Conservation (phyloP, 2,888 invertebrate genomes). For the Ptychoptera albimana region DNA sequence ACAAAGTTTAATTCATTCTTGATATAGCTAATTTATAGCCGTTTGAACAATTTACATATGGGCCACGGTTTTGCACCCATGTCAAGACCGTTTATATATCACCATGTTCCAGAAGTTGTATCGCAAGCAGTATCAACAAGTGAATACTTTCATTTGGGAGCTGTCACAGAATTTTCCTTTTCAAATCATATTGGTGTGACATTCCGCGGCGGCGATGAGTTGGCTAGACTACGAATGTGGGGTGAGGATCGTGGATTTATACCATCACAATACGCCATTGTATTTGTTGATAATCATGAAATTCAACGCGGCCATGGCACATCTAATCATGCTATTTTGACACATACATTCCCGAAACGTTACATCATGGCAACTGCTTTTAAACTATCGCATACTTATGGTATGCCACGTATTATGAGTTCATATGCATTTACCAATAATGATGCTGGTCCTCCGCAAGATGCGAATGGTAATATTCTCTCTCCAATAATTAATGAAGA, state of each 20-base stretch:
- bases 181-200: not conserved
- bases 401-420: constrained; percentile 61
- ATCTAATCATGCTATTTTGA: constrained; percentile 35
- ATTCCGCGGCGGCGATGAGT: not conserved
- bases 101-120: constrained; percentile 39
- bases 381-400: constrained; percentile 59
- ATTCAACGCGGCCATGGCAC: constrained; percentile 58
- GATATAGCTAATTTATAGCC: constrained; percentile 30
- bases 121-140: constrained; percentile 14
- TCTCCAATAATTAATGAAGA: constrained; percentile 43
- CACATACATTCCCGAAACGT: constrained; percentile 40
- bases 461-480: constrained; percentile 30
- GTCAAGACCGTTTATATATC: constrained; percentile 35
- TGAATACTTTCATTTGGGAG: not conserved
- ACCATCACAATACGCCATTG: constrained; percentile 38
- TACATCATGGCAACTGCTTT: constrained; percentile 65
- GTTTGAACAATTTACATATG: constrained; percentile 31
- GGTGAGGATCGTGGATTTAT: constrained; percentile 48
- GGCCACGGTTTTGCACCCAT: constrained; percentile 32
- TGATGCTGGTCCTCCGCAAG: constrained; percentile 33
- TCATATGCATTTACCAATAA: constrained; percentile 34
- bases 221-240: constrained; percentile 19
- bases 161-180: not conserved
- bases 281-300: constrained; percentile 77
- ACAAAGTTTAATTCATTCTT: not conserved